A percentile compares a stretch with the other conserved stretches of the same genome.
phyloP scores from a whole-genome alignment of 2,888 invertebrate species.

The Drosophila borealis region DNA sequence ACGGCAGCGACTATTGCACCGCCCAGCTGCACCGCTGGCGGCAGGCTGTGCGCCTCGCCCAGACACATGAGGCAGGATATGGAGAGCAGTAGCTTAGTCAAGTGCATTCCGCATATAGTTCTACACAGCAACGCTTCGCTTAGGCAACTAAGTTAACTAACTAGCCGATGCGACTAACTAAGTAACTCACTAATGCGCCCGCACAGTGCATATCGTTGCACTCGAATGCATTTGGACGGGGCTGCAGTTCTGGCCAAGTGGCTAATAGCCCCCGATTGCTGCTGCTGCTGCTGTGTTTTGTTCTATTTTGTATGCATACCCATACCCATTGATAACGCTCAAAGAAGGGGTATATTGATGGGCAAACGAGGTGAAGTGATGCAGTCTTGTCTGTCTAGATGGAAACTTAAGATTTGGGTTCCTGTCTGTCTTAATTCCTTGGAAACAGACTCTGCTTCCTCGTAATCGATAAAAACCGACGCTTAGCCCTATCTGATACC shows the following conservation, averaged over 20 bases:
- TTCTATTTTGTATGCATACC: slow-evolving; percentile 48
- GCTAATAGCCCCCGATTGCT: slow-evolving; percentile 42
- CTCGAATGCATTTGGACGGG: slow-evolving; percentile 54
- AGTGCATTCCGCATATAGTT: slow-evolving; percentile 49
- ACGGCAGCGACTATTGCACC: slow-evolving; percentile 70
- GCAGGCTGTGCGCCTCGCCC: slow-evolving; percentile 37
- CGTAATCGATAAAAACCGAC: no score
- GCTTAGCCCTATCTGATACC: no score
- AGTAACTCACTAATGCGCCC: slow-evolving; percentile 26
- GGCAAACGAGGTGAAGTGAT: no score
- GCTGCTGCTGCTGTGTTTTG: slow-evolving; percentile 31
- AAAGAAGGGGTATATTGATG: no score
- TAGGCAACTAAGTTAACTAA: slow-evolving; percentile 37
- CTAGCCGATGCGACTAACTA: slow-evolving; percentile 20
- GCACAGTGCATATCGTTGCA: slow-evolving; percentile 57
- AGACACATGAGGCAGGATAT: slow-evolving; percentile 43
- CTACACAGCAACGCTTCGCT: slow-evolving; percentile 53
- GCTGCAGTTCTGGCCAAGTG: slow-evolving; percentile 47
- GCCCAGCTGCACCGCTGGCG: slow-evolving; percentile 58
- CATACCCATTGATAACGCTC: no score
- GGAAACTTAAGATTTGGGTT: no score
- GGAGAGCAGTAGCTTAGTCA: slow-evolving; percentile 22
- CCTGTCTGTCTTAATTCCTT: no score
- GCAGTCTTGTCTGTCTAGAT: no score
- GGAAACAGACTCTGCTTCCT: no score